Base-by-base conservation (phyloP, 2,888 invertebrate genomes). In the Drosophila austrosaltans region DNA sequence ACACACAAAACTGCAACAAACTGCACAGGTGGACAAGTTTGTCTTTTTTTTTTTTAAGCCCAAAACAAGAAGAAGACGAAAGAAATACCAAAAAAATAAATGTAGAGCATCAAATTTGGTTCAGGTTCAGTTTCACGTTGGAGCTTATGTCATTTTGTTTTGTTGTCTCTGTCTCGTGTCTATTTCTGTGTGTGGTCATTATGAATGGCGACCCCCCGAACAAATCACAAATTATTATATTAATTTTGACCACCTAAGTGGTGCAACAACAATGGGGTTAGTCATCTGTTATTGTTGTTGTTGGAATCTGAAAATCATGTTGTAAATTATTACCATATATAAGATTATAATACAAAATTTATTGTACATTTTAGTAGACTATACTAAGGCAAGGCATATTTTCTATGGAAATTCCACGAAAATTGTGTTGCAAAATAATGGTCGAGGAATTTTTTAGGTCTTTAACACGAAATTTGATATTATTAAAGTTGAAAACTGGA, bases 11-110 rank as follows among this genome's bases (percentile, higher is more conserved):
- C 60, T 60, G 69, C 62, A 66, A 72, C 77, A 76, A 72, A 73
- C 80, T 71, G 82, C 82, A 82, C 88, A 87, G 83, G 86, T 84
- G 89, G 85, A 78, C 89, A 89, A 83, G 79, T 84, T 83, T 86
- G 66, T 58, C 53, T 20, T 40, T 40, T 54, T 57, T 32, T 32
- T 32, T 40, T 22, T 28, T 69, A 75, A 77, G 78, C 69, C 82
- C 69, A 57, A 78, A 20, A 67, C 71, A 81, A 67, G 67, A 57
- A 60, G 16, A 16, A 22, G 32, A 71, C 39, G 65, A 40, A 63
- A 59, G 48, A 60, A 39, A 68, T 20, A 67, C 44, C 22, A 48
- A 60, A 64, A 16, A 16, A 16, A 16, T 16, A 16, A 16, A 68
- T 77, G 63, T 85, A 75, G 75, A 82, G 69, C 82, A 72, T 65